Base-by-base conservation (phyloP, 1,140 invertebrate species). In the Halesus radiatus region DNA sequence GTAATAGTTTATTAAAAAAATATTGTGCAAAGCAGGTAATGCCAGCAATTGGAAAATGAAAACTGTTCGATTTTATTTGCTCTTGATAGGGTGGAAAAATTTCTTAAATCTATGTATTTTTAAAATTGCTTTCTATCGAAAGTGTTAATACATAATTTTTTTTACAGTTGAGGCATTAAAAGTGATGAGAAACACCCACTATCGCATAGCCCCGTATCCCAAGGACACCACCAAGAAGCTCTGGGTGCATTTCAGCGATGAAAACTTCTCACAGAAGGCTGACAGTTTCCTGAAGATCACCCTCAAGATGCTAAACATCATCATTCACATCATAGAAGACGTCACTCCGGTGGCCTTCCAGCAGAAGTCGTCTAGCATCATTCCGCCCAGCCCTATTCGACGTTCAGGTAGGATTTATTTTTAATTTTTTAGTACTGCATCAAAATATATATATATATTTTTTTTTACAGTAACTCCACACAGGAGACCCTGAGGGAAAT, bases 291-390 rank as follows among this genome's bases (percentile, higher is more conserved):
- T 96, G 8, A 90, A 87, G 50, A 94, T 96, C 81, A 89, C 94
- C 0, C 85, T 94, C 50, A 92, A 94, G 85, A 85, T 96, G 53
- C 84, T 96, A 23, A 95, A 95, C 85, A 92, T 95, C 58, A 93
- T 94, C 84, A 91, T 93, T 20, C 94, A 95, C 85, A 91, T 96
- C 58, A 91, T 96, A 62, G 94, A 96, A 83, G 94, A 96, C 75
- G 88, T 92, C 60, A 90, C 91, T 77, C 90, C 94, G 68, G 89
- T 91, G 53, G 87, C 92, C 0, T 88, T 91, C 56, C 90, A 92
- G 62, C 88, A 91, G 84, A 89, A 90, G 72, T 84, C 87, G 15
- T 85, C 88, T 1, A 90, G 91, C 81, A 89, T 90, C 3, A 85
- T 92, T 22, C 92, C 91, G 0, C 90, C 91, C 0, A 91, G 88